These are phyloP conservation scores for Synergus laeviventris DNA, from an alignment of 2,888 invertebrate species.

Conservation along the genomic window DNA sequence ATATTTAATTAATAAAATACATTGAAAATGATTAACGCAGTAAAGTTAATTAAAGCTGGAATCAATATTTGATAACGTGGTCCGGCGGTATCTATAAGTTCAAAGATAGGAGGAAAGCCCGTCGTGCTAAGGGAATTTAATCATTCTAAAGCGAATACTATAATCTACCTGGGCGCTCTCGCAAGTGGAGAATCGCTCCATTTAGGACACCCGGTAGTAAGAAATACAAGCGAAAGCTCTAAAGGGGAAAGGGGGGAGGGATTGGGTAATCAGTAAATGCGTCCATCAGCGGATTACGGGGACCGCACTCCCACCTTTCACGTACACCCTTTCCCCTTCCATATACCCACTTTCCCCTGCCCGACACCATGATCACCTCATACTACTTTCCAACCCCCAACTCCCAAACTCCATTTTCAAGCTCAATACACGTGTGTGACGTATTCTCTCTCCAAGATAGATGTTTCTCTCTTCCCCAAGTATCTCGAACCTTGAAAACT, in stretches of 20 bases:
- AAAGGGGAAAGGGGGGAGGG: slow-evolving; percentile 59
- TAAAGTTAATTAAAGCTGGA: slow-evolving; percentile 30
- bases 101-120: slow-evolving; percentile 21
- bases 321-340: slow-evolving; percentile 47
- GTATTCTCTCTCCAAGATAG: not conserved
- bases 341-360: slow-evolving; percentile 46
- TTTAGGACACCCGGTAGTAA: slow-evolving; percentile 65
- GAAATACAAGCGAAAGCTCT: slow-evolving; percentile 68
- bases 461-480: slow-evolving; percentile 4
- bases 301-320: slow-evolving; percentile 60
- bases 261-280: slow-evolving; percentile 72
- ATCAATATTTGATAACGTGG: slow-evolving; percentile 36
- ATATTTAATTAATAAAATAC: slow-evolving; percentile 17
- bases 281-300: slow-evolving; percentile 72
- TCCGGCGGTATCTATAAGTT: slow-evolving; percentile 16
- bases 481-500: not conserved
- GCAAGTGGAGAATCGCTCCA: slow-evolving; percentile 53
- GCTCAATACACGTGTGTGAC: slow-evolving; percentile 44
- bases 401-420: slow-evolving; percentile 50
- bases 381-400: slow-evolving; percentile 52
- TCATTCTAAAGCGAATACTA: slow-evolving; percentile 38
- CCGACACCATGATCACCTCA: slow-evolving; percentile 53
- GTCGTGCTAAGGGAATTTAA: slow-evolving; percentile 38
- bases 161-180: slow-evolving; percentile 41
- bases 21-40: slow-evolving; percentile 28